Evolutionary conservation across 2,113 vertebrate species (phyloP), one percentile per base, ranked within the genome.

Genomic region (Saccopteryx bilineata): DNA sequence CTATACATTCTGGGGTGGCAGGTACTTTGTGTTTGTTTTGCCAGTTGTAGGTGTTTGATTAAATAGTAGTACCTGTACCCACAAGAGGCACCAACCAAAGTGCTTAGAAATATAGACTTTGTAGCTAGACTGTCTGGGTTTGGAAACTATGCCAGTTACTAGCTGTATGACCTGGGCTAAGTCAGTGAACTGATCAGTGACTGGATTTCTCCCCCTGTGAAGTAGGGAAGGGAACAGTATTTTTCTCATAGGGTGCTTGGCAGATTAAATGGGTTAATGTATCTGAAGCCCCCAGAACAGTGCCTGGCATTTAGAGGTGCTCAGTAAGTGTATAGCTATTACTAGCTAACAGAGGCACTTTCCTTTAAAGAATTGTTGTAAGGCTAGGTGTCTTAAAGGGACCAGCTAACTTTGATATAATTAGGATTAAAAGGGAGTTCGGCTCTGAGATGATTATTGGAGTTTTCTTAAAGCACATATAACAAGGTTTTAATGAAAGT

Each of bases 401-500:
- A 50, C 58, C 79, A 12, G 69, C 58, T 80, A 31, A 90, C 33
- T 76, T 79, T 46, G 79, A 78, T 87, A 90, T 5, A 33, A 79
- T 56, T 76, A 54, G 10, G n/a, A 58, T 9, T 56, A 26, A 94
- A 80, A 81, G 18, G 39, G 39, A 93, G 12, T 78, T 65, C 76
- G 23, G 39, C 21, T 58, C n/a, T 88, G 39, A 83, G 72, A 48
- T 69, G 75, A 63, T 48, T 87, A 24, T 54, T 91, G 28, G 82
- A 54, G 39, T 9, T 3, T 65, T 50, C 12, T 65, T 13, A 33
- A 83, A 72, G 15, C 5, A 33, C 54, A 63, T 83, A 8, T 39
- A 93, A 85, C 12, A 91, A 66, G 31, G 10, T 79, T 91, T 88
- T 87, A 87, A 18, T 85, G n/a, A 90, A 87, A 54, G 21, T 68